A percentile compares a stretch with the other conserved stretches of the same genome.
phyloP scores from a whole-genome alignment of 2,113 vertebrate species.

The Sphyrna mokarran region DNA sequence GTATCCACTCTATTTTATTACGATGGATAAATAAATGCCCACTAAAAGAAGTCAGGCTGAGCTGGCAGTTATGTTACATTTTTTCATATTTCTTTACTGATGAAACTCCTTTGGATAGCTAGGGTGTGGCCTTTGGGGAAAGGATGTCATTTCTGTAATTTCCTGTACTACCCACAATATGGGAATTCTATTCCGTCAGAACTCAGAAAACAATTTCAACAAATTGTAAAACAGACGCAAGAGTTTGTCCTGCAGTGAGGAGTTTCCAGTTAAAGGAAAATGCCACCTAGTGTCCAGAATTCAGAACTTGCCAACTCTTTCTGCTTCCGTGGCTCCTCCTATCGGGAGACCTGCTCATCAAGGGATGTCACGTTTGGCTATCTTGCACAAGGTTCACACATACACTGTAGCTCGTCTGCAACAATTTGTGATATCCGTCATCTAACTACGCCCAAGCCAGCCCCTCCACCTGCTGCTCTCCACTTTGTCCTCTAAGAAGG shows the following conservation, averaged over 20 bases:
- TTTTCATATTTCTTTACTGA: not conserved
- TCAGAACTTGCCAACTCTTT: not conserved
- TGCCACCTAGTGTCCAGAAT: constrained; percentile 18
- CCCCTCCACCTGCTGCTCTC: too few relatives aligned
- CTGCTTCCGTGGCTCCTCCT: too few relatives aligned
- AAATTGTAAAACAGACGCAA: not conserved
- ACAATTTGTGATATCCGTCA: too few relatives aligned
- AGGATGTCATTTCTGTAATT: not conserved
- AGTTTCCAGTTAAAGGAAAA: not conserved
- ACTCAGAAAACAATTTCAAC: not conserved
- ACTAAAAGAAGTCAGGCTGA: not conserved
- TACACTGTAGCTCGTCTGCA: too few relatives aligned
- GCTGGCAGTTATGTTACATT: not conserved
- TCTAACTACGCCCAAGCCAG: too few relatives aligned
- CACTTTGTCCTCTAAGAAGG: too few relatives aligned
- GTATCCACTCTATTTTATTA: not conserved
- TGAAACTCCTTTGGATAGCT: not conserved
- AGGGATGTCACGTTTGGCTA: too few relatives aligned
- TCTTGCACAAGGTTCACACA: too few relatives aligned
- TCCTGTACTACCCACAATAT: not conserved
- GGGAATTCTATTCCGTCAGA: not conserved
- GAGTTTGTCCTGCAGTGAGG: not conserved
- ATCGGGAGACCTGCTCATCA: too few relatives aligned
- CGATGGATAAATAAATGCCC: not conserved
- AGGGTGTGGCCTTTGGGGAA: not conserved